Conservation (phyloP, 2,113 vertebrate genomes). For the Rhea pennata region DNA sequence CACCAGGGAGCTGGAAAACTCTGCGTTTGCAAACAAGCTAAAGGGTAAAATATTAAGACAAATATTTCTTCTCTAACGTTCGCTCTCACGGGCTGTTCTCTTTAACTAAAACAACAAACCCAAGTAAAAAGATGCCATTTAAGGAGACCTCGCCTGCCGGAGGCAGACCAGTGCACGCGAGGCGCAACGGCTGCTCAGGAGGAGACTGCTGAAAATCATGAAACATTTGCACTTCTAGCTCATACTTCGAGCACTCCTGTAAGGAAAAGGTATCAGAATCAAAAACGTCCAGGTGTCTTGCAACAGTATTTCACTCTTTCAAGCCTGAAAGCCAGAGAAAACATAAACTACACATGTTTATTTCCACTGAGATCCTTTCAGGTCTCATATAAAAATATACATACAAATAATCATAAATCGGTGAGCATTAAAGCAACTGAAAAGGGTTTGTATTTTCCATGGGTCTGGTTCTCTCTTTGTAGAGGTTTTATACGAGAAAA, state of each 20-base stretch:
- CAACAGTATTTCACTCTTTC: neutral
- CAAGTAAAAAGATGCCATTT: neutral
- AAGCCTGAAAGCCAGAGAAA: neutral
- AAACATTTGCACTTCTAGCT: neutral
- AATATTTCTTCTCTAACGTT: neutral
- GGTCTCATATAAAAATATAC: neutral
- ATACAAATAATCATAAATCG: neutral
- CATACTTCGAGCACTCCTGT: neutral
- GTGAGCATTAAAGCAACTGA: neutral
- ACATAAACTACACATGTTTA: neutral
- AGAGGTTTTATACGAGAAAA: neutral
- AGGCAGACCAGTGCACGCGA: neutral
- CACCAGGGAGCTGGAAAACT: neutral
- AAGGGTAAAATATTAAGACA: neutral
- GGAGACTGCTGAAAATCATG: neutral
- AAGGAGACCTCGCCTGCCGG: neutral
- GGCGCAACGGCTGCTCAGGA: neutral
- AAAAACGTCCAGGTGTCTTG: neutral
- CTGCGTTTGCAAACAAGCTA: neutral
- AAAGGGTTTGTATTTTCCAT: neutral
- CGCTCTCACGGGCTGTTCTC: neutral
- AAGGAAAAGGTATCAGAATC: neutral
- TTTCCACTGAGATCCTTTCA: neutral
- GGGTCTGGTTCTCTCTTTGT: neutral
- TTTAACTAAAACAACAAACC: constrained; percentile 10